A percentile compares a stretch with the other conserved stretches of the same genome.
Evolutionary conservation across 2,797 vertebrate genomes (phyloP).

Genomic region (Rallus crepitans): DNA sequence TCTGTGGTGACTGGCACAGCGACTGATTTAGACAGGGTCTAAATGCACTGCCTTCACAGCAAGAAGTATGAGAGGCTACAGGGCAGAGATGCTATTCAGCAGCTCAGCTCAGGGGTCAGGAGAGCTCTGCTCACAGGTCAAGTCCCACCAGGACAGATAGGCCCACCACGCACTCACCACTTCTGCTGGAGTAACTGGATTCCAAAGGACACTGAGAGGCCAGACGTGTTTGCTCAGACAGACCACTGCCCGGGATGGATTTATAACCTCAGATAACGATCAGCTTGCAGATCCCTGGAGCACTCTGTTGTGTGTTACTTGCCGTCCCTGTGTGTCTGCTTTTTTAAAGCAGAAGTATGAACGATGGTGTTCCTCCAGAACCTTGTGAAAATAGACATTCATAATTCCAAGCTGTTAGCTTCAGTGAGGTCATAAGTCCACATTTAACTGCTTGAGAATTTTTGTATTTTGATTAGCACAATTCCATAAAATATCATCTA

Average conservation of each 20-base stretch:
- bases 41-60: neutral
- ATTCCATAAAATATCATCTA: neutral
- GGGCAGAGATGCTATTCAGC: neutral
- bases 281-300: neutral
- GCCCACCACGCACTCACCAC: neutral
- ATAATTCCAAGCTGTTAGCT: neutral
- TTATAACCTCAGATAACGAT: neutral
- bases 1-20: no score
- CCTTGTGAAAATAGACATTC: neutral
- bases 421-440: neutral
- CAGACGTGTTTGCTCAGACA: neutral
- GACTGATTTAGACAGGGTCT: neutral
- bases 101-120: accelerated
- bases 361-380: neutral
- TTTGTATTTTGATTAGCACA: neutral
- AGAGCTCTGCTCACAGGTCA: neutral
- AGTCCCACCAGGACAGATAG: neutral
- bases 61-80: neutral
- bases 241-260: neutral
- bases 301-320: neutral
- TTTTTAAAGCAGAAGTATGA: neutral
- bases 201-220: neutral
- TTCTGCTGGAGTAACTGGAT: neutral
- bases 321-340: neutral
- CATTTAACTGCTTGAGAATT: neutral